These are phyloP conservation scores for Forbesichthys papilliferus DNA, from an alignment of 2,113 vertebrate species.

Conservation along the genomic window DNA sequence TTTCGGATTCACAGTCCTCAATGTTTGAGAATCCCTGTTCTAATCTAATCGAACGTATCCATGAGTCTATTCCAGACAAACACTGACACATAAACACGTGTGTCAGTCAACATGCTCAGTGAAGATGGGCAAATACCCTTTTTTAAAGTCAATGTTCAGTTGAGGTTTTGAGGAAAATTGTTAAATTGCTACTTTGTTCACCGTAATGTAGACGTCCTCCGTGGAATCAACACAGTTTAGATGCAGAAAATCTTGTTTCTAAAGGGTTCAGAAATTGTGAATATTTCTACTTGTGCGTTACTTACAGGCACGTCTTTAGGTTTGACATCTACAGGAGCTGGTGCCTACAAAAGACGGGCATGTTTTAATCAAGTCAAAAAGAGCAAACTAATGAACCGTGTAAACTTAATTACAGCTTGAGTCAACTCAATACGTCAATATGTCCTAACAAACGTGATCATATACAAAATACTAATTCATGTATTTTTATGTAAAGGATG, in stretches of 20 bases:
- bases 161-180: too few relatives aligned
- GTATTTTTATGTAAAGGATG: background rate
- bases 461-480: background rate
- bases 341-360: constrained; percentile 37
- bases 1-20: too few relatives aligned
- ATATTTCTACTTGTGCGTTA: constrained; percentile 9
- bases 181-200: too few relatives aligned
- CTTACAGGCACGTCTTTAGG: constrained; percentile 64
- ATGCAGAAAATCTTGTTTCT: background rate
- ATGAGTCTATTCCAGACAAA: too few relatives aligned
- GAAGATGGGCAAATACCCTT: too few relatives aligned
- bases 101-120: too few relatives aligned
- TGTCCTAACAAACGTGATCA: background rate
- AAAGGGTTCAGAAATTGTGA: background rate
- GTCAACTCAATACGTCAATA: background rate
- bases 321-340: constrained; percentile 48
- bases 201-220: background rate
- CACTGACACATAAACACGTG: too few relatives aligned
- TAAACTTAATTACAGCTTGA: background rate
- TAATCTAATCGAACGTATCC: too few relatives aligned
- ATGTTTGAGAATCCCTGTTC: too few relatives aligned
- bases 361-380: background rate
- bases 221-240: background rate
- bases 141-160: too few relatives aligned
- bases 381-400: background rate